Evolutionary conservation across 2,888 invertebrate genomes (phyloP).

Genomic region (Cheilosia impressa): DNA sequence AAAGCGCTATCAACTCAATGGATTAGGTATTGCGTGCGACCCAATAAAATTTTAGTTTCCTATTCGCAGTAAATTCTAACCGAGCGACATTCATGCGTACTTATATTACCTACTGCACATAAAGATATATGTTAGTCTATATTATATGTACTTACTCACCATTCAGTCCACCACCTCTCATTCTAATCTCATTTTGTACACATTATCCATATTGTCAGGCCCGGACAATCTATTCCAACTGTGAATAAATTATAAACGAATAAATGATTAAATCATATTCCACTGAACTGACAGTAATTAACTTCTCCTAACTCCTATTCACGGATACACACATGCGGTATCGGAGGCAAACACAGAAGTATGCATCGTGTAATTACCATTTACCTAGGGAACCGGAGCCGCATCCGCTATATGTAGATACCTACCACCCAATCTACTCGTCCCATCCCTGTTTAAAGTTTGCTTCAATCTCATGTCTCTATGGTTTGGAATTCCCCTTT

Average conservation of each 20-base stretch:
- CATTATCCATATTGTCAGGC: slow-evolving; percentile 47
- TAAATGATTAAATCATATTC: slow-evolving; percentile 74
- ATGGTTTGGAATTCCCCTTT: slow-evolving; percentile 50
- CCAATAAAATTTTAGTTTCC: no score
- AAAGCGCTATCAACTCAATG: no score
- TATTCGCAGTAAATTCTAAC: not conserved
- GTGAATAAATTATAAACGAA: slow-evolving; percentile 66
- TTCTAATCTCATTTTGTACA: slow-evolving; percentile 26
- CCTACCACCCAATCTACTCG: not conserved
- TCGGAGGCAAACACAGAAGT: not conserved
- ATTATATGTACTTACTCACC: no score
- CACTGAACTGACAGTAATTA: slow-evolving; percentile 72
- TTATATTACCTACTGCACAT: not conserved
- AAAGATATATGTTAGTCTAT: not conserved
- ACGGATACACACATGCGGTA: slow-evolving; percentile 57
- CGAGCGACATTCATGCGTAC: not conserved
- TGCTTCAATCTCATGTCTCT: not conserved
- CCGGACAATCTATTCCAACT: slow-evolving; percentile 43
- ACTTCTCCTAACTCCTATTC: slow-evolving; percentile 57
- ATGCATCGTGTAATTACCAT: slow-evolving; percentile 66
- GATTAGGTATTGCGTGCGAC: not conserved
- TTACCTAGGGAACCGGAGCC: slow-evolving; percentile 53
- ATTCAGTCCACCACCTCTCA: not conserved
- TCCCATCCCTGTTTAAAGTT: not conserved
- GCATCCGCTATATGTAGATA: not conserved